Evolutionary conservation across 2,797 vertebrate genomes (phyloP), one percentile per base, ranked within the genome.

Genomic region (Lutjanus campechanus): DNA sequence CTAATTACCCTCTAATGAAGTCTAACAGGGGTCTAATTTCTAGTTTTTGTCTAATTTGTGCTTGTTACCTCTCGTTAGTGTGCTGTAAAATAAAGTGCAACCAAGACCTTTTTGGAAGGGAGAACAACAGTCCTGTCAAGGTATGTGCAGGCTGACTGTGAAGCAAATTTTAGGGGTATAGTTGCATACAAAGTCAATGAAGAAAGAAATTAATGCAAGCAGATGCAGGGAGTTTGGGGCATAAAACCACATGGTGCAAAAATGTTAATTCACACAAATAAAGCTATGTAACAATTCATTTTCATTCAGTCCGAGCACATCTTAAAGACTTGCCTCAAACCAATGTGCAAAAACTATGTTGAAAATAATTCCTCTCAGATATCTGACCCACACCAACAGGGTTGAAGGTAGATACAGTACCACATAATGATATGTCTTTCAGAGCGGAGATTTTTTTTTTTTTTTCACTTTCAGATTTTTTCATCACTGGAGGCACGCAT

Each of bases 71-170:
- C 29, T 0, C 5, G 29, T 36, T 36, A 36, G 29, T 36, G 29
- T 36, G 29, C 29, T 36, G 4, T 36, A 36, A 36, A 36, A 36
- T 36, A 36, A 36, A 36, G 29, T 36, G 29, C 29, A 4, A 36
- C 29, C 29, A 36, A 36, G 29, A 36, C 29, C 5, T 69, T 64
- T 69, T 10, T 49, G n/a, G 54, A 69, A 66, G 44, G 8, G 66
- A 58, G 25, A 46, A 3, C 0, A 9, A 22, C 5, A 72, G 5
- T 41, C n/a, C 60, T 61, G 2, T 81, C 9, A 11, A 40, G 3
- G 15, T 72, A 11, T 59, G 17, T 70, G 63, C 29, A 46, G 44
- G 12, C 16, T 54, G 19, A 74, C 59, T 3, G 0, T 8, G 20
- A 51, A 72, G 10, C n/a, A 36, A 2, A 50, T 60, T 60, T 0